Conservation (phyloP, 2,888 invertebrate species). For the Dorcus parallelipipedus region DNA sequence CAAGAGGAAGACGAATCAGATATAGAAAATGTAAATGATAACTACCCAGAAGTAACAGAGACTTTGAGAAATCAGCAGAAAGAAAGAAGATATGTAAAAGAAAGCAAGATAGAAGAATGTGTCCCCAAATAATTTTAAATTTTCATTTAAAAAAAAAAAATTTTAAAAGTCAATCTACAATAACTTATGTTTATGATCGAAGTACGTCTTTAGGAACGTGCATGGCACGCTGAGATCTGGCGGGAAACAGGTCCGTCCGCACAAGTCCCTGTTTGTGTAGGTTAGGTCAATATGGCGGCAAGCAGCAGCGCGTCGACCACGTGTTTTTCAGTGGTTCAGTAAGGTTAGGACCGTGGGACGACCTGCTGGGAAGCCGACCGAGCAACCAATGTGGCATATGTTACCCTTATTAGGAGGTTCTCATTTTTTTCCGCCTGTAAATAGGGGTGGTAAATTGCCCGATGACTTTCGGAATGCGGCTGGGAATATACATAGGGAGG, state of each 20-base stretch:
- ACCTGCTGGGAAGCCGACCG: background rate
- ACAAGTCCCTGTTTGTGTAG: conserved; percentile 15
- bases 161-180: background rate
- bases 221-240: conserved; percentile 12
- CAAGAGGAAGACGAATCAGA: no score
- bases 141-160: no score
- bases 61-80: no score
- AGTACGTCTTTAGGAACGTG: conserved; percentile 10
- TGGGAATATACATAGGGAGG: no score
- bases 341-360: conserved; percentile 34
- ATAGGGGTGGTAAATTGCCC: conserved; percentile 2
- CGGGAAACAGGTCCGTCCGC: conserved; percentile 8
- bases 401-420: conserved; percentile 3
- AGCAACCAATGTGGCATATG: conserved; percentile 1
- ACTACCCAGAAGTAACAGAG: no score
- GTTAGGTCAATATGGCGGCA: conserved; percentile 12
- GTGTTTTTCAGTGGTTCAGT: conserved; percentile 25
- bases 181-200: background rate
- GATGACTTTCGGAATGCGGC: background rate
- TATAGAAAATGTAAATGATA: no score
- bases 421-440: background rate
- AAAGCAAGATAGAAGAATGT: no score
- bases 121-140: no score
- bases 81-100: no score
- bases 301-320: conserved; percentile 26